Percentiles rank a stretch among this genome's conserved stretches.
phyloP scores from a whole-genome alignment of 2,113 vertebrate species.

The Chloroceryle aenea region DNA sequence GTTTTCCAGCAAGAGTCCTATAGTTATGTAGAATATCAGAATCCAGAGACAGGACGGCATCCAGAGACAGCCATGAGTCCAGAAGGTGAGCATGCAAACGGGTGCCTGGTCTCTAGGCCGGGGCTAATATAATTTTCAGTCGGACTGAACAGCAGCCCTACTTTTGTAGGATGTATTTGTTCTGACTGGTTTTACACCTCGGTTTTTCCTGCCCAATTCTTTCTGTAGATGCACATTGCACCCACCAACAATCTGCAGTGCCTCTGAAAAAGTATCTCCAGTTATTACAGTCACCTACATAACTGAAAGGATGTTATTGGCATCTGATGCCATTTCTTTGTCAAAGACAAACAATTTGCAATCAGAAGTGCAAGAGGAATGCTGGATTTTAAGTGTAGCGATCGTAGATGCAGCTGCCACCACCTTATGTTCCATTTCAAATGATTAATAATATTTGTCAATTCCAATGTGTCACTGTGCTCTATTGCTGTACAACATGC shows the following conservation, averaged over 20 bases:
- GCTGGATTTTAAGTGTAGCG: conserved; percentile 35
- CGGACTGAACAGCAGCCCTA: neutral
- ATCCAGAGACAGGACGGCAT: neutral
- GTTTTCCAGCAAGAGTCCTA: neutral
- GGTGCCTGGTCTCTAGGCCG: neutral
- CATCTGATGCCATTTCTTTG: neutral
- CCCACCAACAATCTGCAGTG: neutral
- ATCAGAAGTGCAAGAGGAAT: neutral
- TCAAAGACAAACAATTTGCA: neutral
- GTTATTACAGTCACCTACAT: neutral
- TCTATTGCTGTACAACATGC: conserved; percentile 36
- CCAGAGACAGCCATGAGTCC: neutral
- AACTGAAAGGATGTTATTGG: neutral
- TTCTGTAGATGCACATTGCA: neutral
- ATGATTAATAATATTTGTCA: conserved; percentile 79
- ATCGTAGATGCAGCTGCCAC: conserved; percentile 70
- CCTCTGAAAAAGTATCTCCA: neutral
- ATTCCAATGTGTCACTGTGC: conserved; percentile 49
- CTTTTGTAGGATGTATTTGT: neutral
- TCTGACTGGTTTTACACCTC: neutral
- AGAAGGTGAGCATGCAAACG: neutral
- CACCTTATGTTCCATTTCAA: conserved; percentile 73
- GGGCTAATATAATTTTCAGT: neutral
- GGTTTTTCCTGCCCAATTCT: neutral
- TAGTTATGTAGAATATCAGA: neutral